phyloP scores from a whole-genome alignment of 2,888 invertebrate genomes.

The Acanthosepion esculentum region DNA sequence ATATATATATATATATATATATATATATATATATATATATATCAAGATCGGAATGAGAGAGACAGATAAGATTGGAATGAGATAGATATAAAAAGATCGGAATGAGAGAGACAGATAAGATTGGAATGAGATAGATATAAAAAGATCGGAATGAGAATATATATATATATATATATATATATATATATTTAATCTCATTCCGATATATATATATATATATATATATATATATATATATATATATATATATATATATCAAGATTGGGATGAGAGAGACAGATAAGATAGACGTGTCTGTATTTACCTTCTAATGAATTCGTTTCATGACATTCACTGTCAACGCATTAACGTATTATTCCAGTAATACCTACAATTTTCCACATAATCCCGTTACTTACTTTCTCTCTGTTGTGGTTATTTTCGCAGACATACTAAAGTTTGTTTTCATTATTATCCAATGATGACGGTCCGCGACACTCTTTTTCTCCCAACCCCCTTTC shows the following conservation, averaged over 20 bases:
- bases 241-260: no score
- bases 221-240: no score
- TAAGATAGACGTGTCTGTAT: neutral
- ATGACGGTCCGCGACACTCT: neutral
- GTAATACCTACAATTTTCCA: neutral
- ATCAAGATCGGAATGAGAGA: neutral
- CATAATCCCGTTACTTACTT: neutral
- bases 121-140: neutral
- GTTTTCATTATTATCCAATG: slow-evolving; percentile 33
- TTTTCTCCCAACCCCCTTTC: neutral
- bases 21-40: no score
- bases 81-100: neutral
- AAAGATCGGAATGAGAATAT: no score
- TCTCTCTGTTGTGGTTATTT: slow-evolving; percentile 1
- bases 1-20: no score
- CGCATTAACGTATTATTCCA: neutral
- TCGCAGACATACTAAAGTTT: slow-evolving; percentile 11
- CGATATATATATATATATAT: no score
- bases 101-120: neutral
- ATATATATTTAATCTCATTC: no score
- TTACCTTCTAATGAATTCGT: neutral
- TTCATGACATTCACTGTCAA: neutral
- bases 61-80: neutral
- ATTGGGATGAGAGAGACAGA: neutral
- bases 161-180: no score